Conservation (phyloP, 2,888 invertebrate species). For the Malacosoma neustria region DNA sequence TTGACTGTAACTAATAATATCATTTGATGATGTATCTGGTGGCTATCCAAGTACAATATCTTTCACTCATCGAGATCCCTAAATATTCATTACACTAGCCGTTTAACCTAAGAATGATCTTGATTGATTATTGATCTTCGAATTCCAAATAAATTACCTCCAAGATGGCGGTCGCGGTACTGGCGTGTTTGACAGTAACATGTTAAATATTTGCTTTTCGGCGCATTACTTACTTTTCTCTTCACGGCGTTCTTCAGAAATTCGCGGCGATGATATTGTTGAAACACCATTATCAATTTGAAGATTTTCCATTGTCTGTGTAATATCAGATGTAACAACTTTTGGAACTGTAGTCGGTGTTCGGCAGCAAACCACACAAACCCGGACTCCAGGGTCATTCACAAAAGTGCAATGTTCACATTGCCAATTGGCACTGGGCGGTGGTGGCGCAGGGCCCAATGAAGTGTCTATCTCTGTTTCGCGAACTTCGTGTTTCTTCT, state of each 20-base stretch:
- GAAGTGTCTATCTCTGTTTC: slow-evolving; percentile 34
- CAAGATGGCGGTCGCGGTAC: too few species aligned
- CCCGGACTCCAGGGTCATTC: slow-evolving; percentile 84
- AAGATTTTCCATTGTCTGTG: slow-evolving; percentile 20
- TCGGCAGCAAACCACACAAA: slow-evolving; percentile 91
- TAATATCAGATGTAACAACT: slow-evolving; percentile 19
- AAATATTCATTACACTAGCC: too few species aligned
- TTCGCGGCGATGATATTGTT: not conserved
- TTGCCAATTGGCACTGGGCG: slow-evolving; percentile 81
- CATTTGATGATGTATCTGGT: too few species aligned
- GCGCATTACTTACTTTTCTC: slow-evolving; percentile 80
- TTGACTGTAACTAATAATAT: too few species aligned
- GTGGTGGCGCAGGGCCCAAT: slow-evolving; percentile 59
- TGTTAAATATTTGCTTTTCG: too few species aligned
- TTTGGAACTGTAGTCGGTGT: slow-evolving; percentile 74
- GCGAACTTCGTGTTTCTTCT: slow-evolving; percentile 8
- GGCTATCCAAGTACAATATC: too few species aligned
- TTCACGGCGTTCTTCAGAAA: slow-evolving; percentile 29
- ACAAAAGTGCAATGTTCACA: slow-evolving; percentile 94
- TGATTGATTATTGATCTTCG: too few species aligned
- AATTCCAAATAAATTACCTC: too few species aligned
- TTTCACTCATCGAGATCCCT: too few species aligned
- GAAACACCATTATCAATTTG: slow-evolving; percentile 11
- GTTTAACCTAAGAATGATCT: too few species aligned
- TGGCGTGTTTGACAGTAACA: too few species aligned